Evolutionary conservation across 2,113 vertebrate genomes (phyloP).

Genomic region (Spea multiplicata): DNA sequence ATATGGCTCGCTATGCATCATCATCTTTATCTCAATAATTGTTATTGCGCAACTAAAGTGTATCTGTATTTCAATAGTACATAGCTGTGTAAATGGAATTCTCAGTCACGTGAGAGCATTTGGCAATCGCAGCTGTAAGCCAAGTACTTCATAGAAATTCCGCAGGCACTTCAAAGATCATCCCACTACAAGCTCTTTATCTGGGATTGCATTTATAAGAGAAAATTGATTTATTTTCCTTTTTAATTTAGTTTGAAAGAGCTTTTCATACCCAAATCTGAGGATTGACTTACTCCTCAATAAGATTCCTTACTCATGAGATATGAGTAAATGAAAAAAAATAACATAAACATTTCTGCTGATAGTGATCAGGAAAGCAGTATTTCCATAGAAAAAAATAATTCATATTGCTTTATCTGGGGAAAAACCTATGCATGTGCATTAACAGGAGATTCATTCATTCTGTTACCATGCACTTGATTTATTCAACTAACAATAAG

Average conservation of each 20-base stretch:
- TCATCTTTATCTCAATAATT: too few relatives aligned
- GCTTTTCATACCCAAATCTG: background rate
- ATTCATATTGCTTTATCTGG: too few relatives aligned
- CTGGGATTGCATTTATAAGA: background rate
- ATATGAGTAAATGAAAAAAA: background rate
- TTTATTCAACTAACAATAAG: too few relatives aligned
- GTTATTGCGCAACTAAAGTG: too few relatives aligned
- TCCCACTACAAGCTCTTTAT: background rate
- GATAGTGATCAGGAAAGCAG: background rate
- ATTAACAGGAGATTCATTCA: too few relatives aligned
- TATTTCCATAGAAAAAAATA: background rate
- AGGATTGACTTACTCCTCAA: background rate
- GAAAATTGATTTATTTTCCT: background rate
- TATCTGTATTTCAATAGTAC: background rate
- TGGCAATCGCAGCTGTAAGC: background rate
- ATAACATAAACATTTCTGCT: background rate
- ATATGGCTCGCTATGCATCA: too few relatives aligned
- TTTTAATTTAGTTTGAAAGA: background rate
- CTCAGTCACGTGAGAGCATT: background rate
- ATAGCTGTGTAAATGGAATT: background rate
- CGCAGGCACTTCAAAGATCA: background rate
- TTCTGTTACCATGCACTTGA: too few relatives aligned
- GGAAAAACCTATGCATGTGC: too few relatives aligned
- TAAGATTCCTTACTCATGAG: background rate
- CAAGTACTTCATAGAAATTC: background rate